Evolutionary conservation across 2,797 vertebrate genomes (phyloP).

Genomic region (Tapera naevia): DNA sequence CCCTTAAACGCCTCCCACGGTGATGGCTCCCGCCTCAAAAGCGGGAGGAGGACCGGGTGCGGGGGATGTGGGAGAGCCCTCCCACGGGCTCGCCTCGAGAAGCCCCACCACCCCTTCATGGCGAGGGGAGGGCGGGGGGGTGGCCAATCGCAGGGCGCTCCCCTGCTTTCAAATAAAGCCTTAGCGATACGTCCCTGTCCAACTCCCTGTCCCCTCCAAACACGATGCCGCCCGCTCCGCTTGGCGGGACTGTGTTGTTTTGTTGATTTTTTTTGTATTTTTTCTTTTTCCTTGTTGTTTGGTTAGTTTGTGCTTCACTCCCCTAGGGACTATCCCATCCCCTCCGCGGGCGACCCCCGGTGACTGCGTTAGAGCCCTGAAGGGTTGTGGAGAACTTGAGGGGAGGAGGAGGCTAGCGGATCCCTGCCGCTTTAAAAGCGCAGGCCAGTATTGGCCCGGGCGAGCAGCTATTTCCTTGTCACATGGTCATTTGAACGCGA

Average conservation of each 20-base stretch:
- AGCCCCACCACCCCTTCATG: no score
- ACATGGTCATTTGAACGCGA: conserved; percentile 48
- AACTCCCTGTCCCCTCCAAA: background rate
- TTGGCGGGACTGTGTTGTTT: no score
- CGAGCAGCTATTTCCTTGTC: conserved; percentile 27
- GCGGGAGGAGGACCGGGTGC: background rate
- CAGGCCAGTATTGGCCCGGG: background rate
- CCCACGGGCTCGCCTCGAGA: background rate
- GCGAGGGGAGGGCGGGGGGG: no score
- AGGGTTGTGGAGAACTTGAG: no score
- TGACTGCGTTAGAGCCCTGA: background rate
- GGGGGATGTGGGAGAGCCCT: background rate
- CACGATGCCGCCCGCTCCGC: background rate
- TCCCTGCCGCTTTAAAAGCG: conserved; percentile 5
- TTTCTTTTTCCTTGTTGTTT: background rate
- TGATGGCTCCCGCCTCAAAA: background rate
- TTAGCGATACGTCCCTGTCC: conserved; percentile 11
- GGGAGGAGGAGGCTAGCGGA: background rate
- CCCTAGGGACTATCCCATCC: no score
- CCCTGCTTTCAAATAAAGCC: conserved; percentile 38
- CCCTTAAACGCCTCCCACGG: background rate
- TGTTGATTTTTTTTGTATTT: no score
- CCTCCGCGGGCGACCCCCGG: no score
- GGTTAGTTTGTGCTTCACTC: fast-evolving
- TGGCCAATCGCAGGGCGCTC: conserved; percentile 31